phyloP scores from a whole-genome alignment of 2,113 vertebrate species.

The Pionites leucogaster region DNA sequence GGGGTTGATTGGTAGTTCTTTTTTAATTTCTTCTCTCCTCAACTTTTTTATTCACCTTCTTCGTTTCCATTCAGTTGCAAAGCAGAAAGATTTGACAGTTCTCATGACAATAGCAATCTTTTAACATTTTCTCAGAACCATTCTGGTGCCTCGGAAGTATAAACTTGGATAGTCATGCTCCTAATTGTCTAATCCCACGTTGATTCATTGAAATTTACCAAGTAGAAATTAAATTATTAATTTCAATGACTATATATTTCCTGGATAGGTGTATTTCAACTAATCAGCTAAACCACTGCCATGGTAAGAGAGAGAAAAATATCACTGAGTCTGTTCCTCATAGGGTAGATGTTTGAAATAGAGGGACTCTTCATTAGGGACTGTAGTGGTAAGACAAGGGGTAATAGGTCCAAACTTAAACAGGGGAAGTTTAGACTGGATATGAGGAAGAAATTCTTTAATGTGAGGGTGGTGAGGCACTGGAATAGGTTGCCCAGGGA shows the following conservation, averaged over 20 bases:
- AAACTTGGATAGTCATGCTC: neutral
- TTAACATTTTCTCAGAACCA: neutral
- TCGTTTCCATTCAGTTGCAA: neutral
- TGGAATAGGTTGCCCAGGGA: neutral
- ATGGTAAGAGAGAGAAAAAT: neutral
- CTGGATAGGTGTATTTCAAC: neutral
- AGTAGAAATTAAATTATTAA: neutral
- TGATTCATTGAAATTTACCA: neutral
- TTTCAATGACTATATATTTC: neutral
- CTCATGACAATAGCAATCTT: neutral
- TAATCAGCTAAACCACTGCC: neutral
- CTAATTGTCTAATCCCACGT: neutral
- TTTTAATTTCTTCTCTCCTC: neutral
- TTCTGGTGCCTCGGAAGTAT: neutral
- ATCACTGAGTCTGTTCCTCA: neutral
- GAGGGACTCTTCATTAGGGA: neutral
- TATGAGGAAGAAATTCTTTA: neutral
- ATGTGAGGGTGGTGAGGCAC: neutral
- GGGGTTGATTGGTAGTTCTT: rapidly evolving
- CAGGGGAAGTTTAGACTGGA: neutral
- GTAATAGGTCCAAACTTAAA: neutral
- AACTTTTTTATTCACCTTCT: neutral
- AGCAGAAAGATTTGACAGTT: neutral
- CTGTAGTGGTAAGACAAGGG: neutral
- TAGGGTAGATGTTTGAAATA: neutral